Percentiles rank a stretch among this genome's conserved stretches.
These are phyloP conservation scores for Catharus ustulatus DNA, from an alignment of 2,797 vertebrate genomes.

Conservation along the genomic window DNA sequence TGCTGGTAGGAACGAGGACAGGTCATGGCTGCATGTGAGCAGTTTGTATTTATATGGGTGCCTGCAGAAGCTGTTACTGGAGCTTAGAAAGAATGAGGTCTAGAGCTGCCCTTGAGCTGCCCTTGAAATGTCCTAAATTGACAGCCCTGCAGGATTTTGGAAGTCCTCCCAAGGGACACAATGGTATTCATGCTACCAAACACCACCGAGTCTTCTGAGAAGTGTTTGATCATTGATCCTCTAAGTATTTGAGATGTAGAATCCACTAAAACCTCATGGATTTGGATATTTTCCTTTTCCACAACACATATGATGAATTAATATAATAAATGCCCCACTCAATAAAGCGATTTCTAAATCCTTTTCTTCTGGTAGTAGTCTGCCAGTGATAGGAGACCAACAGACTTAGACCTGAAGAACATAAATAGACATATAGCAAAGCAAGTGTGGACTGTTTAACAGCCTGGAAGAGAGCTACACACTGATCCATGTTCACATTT, in stretches of 20 bases:
- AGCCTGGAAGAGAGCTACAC: background rate
- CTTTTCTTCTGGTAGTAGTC: background rate
- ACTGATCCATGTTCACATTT: background rate
- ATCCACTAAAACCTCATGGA: background rate
- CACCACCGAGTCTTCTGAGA: background rate
- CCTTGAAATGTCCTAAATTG: background rate
- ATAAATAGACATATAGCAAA: background rate
- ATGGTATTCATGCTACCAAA: background rate
- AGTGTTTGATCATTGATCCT: background rate
- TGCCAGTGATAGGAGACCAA: background rate
- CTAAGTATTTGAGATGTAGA: background rate
- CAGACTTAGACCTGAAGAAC: background rate
- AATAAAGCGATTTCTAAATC: background rate
- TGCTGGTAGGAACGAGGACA: background rate
- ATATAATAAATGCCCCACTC: background rate
- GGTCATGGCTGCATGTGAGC: background rate
- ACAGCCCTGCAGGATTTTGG: background rate
- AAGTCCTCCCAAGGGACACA: background rate
- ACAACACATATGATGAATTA: background rate
- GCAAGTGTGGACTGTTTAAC: rapidly evolving
- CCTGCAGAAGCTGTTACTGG: background rate
- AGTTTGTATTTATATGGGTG: background rate
- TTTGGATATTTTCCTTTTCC: background rate
- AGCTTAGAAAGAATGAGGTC: background rate
- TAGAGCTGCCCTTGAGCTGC: background rate